Base-by-base conservation (phyloP, 2,888 invertebrate species). In the Cacoxenus indagator region DNA sequence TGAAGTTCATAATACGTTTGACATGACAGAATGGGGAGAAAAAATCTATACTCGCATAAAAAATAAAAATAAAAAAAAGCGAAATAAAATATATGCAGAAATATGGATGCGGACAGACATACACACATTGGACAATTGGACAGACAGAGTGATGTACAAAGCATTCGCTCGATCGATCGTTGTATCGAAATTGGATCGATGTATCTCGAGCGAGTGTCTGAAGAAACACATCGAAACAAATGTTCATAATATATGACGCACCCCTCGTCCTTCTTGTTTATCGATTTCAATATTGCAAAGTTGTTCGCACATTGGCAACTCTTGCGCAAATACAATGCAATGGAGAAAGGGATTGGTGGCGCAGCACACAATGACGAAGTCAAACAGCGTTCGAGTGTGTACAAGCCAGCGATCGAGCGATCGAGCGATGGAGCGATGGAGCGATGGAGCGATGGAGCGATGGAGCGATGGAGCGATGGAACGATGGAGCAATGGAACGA, bases 1-100 rank as follows among this genome's bases (percentile, higher is more conserved):
- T 86, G 86, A 86, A 85, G 80, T 85, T 86, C 85, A 85, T 85
- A 85, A 85, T 86, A 85, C 84, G 84, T 85, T 85, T 85, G 85
- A 86, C 85, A 85, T 82, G 81, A 73, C 74, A 75, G 73, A 11
- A 3, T 24, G 9, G 14, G 27, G n/a, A 27, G 17, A 26, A 55
- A 19, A 54, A 54, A 72, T 24, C 6, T 24, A 54, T n/a, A 48
- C 51, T 8, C 14, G 19, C 37, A 29, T 14, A 22, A 45, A 57
- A 26, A 14, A 9, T 17, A 29, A 26, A 9, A 17, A 51, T 31
- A 54, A 22, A 43, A 19, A 14, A 22, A 48, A 29, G 4, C 45
- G 24, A 55, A 31, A 55, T 45, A 67, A 79, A 75, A 82, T 84
- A 75, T 84, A 86, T 85, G 86, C 84, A 84, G 85, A 86, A 84